phyloP scores from a whole-genome alignment of 1,140 invertebrate genomes.

The Trichomalopsis sarcophagae region DNA sequence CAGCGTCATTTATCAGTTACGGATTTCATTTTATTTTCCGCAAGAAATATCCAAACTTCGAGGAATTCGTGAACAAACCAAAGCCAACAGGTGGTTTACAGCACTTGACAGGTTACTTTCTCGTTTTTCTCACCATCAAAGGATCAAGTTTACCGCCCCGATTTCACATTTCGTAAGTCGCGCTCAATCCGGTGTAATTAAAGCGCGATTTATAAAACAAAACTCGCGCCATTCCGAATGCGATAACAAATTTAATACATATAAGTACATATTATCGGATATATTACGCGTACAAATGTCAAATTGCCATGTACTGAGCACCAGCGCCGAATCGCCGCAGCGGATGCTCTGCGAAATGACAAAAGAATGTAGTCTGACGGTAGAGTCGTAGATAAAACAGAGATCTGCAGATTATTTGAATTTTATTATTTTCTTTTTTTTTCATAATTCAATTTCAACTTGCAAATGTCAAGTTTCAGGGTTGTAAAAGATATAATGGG shows the following conservation, averaged over 20 bases:
- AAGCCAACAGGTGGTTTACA: conserved; percentile 7
- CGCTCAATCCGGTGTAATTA: neutral
- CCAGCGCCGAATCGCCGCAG: neutral
- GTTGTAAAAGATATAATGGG: no score
- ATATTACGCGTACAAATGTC: neutral
- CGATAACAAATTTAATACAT: conserved; percentile 11
- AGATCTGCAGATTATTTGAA: neutral
- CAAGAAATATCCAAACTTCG: no score
- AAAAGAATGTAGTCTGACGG: neutral
- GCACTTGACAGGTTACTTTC: conserved; percentile 8
- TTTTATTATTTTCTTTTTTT: neutral
- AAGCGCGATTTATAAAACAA: conserved; percentile 1
- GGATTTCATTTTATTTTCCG: neutral
- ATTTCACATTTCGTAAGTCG: neutral
- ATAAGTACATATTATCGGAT: neutral
- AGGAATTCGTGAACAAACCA: neutral
- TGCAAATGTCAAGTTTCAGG: no score
- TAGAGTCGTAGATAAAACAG: neutral
- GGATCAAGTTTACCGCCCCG: neutral
- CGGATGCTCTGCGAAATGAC: neutral
- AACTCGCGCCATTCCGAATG: neutral
- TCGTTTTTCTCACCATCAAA: neutral
- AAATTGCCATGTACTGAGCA: neutral
- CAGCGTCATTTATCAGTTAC: neutral
- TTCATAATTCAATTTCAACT: neutral